Evolutionary conservation across 2,113 vertebrate genomes (phyloP).

Genomic region (Gallinago paraguaiae): DNA sequence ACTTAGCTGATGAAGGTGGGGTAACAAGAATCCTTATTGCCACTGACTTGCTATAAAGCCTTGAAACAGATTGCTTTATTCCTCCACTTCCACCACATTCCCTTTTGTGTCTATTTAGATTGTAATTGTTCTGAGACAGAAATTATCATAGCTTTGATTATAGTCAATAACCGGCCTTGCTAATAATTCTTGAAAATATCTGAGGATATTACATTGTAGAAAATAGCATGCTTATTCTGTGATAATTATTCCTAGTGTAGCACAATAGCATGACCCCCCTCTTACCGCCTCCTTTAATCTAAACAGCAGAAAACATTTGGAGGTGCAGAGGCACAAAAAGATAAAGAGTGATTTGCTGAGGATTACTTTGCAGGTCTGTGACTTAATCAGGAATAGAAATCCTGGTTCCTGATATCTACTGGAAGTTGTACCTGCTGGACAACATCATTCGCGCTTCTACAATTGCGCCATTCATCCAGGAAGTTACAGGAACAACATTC

Average conservation of each 20-base stretch:
- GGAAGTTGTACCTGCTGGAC: neutral
- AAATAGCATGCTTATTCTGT: neutral
- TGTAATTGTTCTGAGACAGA: neutral
- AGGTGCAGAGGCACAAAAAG: neutral
- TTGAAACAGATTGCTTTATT: neutral
- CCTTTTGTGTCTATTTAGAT: neutral
- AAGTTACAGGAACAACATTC: neutral
- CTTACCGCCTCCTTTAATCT: neutral
- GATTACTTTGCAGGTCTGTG: neutral
- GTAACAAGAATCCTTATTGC: neutral
- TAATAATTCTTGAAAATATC: neutral
- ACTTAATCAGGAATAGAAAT: neutral
- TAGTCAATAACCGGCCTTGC: neutral
- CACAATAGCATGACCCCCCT: fast-evolving
- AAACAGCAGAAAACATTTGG: neutral
- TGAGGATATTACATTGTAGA: neutral
- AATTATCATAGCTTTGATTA: neutral
- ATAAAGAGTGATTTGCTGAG: neutral
- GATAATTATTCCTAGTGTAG: neutral
- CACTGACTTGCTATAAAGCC: neutral
- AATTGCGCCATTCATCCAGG: neutral
- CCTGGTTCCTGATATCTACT: neutral
- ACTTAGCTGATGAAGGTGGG: neutral
- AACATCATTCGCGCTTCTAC: neutral
- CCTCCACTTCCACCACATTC: neutral